phyloP scores from a whole-genome alignment of 2,113 vertebrate species.

The Procapra przewalskii region DNA sequence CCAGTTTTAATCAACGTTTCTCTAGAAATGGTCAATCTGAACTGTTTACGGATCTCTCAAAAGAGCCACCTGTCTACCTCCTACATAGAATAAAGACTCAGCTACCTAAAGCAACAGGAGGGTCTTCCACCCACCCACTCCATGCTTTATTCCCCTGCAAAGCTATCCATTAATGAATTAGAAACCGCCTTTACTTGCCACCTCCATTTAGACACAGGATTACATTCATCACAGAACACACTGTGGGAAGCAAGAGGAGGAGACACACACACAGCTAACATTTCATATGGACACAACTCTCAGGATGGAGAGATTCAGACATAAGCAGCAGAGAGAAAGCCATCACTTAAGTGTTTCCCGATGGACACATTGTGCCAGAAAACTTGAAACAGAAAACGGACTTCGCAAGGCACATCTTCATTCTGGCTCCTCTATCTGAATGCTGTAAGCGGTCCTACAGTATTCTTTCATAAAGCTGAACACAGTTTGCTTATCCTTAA shows the following conservation, averaged over 20 bases:
- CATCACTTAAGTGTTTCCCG: background rate
- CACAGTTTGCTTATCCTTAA: background rate
- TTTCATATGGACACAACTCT: background rate
- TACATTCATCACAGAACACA: background rate
- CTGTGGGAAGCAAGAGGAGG: background rate
- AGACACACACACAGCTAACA: background rate
- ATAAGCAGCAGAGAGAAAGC: background rate
- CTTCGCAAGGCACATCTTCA: background rate
- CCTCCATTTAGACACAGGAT: background rate
- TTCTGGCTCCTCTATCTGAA: background rate
- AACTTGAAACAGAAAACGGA: constrained; percentile 2
- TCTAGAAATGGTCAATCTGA: background rate
- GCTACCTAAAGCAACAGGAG: background rate
- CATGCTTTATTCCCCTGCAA: background rate
- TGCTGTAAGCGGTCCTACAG: background rate
- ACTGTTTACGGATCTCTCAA: background rate
- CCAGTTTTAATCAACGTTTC: background rate
- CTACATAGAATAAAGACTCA: background rate
- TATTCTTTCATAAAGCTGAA: background rate
- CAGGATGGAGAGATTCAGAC: background rate
- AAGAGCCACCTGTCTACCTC: background rate
- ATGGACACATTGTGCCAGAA: background rate
- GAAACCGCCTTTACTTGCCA: background rate
- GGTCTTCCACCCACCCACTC: background rate
- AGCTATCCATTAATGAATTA: background rate